phyloP scores from a whole-genome alignment of 2,888 invertebrate genomes.

The Griposia aprilina region DNA sequence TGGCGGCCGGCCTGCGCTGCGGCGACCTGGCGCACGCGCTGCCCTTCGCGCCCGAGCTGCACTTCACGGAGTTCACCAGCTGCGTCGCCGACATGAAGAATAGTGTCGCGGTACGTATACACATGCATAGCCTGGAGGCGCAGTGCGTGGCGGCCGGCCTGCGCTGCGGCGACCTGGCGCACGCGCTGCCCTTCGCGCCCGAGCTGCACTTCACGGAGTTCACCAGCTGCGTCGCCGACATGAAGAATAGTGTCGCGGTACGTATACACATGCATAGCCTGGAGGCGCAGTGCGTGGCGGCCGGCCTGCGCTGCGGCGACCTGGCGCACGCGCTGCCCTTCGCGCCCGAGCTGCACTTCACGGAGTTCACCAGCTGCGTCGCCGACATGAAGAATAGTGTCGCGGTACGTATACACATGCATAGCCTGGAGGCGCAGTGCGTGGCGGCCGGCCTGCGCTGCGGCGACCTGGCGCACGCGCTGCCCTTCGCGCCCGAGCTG shows the following conservation, averaged over 20 bases:
- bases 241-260: conserved; percentile 97
- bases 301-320: conserved; percentile 95
- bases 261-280: conserved; percentile 88
- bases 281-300: conserved; percentile 91
- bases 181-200: conserved; percentile 96
- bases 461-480: conserved; percentile 96
- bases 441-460: conserved; percentile 92
- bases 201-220: conserved; percentile 97
- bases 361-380: conserved; percentile 95
- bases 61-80: conserved; percentile 96
- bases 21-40: conserved; percentile 97
- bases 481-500: conserved; percentile 97
- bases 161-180: conserved; percentile 94
- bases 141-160: conserved; percentile 92
- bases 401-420: conserved; percentile 91
- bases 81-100: conserved; percentile 98
- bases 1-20: conserved; percentile 92
- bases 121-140: conserved; percentile 92
- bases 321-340: conserved; percentile 96
- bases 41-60: conserved; percentile 97
- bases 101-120: conserved; percentile 93
- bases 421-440: conserved; percentile 92
- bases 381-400: conserved; percentile 99
- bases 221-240: conserved; percentile 96
- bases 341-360: conserved; percentile 97